Conservation (phyloP, 2,888 invertebrate genomes). For the Dasypogon diadema region DNA sequence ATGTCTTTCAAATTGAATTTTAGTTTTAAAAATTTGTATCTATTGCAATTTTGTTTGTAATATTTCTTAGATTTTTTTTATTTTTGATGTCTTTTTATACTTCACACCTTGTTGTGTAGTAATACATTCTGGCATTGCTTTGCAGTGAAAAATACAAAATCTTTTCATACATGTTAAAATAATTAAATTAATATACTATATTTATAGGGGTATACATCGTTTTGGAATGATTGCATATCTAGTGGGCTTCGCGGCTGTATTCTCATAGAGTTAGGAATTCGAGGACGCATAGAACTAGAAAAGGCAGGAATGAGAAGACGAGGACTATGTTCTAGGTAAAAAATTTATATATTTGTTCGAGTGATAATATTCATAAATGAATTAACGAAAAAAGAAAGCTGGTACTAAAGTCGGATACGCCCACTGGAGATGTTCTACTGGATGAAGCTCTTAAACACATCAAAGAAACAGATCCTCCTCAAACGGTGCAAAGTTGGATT, state of each 20-base stretch:
- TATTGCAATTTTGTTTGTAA: no score
- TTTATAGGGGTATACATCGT: constrained; percentile 99
- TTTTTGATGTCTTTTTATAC: no score
- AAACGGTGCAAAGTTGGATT: constrained; percentile 99
- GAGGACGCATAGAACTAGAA: constrained; percentile 96
- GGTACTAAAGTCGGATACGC: constrained; percentile 86
- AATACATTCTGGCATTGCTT: no score
- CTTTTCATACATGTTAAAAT: no score
- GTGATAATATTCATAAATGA: background rate
- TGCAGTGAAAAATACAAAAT: no score
- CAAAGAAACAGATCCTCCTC: constrained; percentile 97
- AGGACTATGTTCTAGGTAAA: constrained; percentile 85
- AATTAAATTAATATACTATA: no score
- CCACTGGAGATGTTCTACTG: constrained; percentile 96
- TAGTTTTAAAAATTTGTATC: no score
- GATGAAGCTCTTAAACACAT: constrained; percentile 97
- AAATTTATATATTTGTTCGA: background rate
- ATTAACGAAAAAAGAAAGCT: constrained; percentile 73
- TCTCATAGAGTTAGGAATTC: constrained; percentile 93
- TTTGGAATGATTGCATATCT: constrained; percentile 99
- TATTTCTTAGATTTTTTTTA: no score
- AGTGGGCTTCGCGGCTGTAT: constrained; percentile 98
- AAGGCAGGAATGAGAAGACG: constrained; percentile 96
- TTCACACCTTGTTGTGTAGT: no score
- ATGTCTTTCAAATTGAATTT: no score